Conservation (phyloP, 1,140 invertebrate genomes). For the Ceratitis capitata region DNA sequence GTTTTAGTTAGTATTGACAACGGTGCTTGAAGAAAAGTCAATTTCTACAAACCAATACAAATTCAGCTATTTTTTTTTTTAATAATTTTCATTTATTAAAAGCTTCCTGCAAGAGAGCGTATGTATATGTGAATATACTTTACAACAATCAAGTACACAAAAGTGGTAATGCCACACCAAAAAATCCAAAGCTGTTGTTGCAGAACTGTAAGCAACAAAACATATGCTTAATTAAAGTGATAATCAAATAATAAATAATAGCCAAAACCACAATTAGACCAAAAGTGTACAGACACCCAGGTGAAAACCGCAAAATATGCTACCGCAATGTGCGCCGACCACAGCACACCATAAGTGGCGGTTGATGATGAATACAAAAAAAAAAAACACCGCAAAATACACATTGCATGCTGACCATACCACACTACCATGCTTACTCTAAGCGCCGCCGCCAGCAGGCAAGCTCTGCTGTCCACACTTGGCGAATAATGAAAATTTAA, state of each 20-base stretch:
- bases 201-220: background rate
- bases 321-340: background rate
- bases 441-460: background rate
- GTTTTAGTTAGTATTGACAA: too few relatives aligned
- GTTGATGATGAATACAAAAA: background rate
- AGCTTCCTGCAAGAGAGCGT: too few relatives aligned
- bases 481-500: background rate
- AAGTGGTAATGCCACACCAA: background rate
- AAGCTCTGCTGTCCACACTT: background rate
- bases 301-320: constrained; percentile 17
- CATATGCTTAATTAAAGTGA: background rate
- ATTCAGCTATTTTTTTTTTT: too few relatives aligned
- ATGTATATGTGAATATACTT: too few relatives aligned
- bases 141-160: too few relatives aligned
- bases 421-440: background rate
- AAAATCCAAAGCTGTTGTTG: background rate
- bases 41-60: too few relatives aligned
- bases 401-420: background rate
- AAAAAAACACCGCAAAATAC: constrained; percentile 7
- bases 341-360: background rate
- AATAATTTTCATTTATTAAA: too few relatives aligned
- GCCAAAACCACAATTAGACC: constrained; percentile 19
- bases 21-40: too few relatives aligned
- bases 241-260: constrained; percentile 16
- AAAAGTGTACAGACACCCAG: background rate